Evolutionary conservation across 92 coral and sea anemone genomes (phyloP).

Genomic region (Bergia puertoricense): DNA sequence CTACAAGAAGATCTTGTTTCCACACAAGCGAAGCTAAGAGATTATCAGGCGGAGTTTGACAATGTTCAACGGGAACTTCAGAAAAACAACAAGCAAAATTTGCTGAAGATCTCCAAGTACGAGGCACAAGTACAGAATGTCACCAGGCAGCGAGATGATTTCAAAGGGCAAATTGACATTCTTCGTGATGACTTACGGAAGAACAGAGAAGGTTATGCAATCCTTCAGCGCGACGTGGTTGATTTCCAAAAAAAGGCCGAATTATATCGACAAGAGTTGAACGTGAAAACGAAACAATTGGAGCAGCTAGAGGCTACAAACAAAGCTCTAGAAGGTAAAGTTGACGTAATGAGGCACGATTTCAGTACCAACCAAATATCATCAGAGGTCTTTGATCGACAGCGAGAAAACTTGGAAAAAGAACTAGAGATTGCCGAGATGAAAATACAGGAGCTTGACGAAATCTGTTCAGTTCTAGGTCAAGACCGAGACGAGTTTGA

Average conservation of each 20-base stretch:
- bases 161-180: conserved; percentile 83
- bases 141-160: conserved; percentile 84
- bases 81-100: conserved; percentile 80
- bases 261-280: conserved; percentile 77
- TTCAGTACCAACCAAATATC: conserved; percentile 86
- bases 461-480: conserved; percentile 72
- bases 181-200: conserved; percentile 83
- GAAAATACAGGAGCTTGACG: conserved; percentile 82
- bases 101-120: conserved; percentile 82
- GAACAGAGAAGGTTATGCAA: conserved; percentile 78
- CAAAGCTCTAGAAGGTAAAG: conserved; percentile 79
- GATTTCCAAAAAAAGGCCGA: conserved; percentile 88
- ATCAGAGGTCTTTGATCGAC: conserved; percentile 79
- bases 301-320: conserved; percentile 84
- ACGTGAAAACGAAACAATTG: conserved; percentile 74
- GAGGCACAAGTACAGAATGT: conserved; percentile 91
- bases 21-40: conserved; percentile 80
- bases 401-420: conserved; percentile 80
- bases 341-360: conserved; percentile 88
- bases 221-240: conserved; percentile 85
- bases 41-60: conserved; percentile 84
- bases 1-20: conserved; percentile 79
- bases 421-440: conserved; percentile 79
- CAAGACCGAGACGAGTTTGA: conserved; percentile 85
- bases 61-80: conserved; percentile 87